Evolutionary conservation across 2,797 vertebrate genomes (phyloP).

Genomic region (Erethizon dorsatum): DNA sequence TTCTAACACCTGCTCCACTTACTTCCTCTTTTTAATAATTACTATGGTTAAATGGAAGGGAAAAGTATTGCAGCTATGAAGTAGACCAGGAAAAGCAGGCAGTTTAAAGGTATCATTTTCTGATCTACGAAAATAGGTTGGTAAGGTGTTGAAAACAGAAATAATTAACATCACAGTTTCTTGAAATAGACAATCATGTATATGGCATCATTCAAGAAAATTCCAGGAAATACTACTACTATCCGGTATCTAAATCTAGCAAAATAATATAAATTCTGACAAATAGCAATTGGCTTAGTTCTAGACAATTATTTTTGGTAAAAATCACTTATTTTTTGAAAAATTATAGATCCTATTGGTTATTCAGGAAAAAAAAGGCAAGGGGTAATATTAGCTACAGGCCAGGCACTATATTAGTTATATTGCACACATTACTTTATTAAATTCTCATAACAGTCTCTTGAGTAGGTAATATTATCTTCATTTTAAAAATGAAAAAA

Average conservation of each 20-base stretch:
- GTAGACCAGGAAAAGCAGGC: background rate
- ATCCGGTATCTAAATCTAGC: background rate
- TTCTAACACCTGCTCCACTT: background rate
- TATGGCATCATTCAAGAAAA: background rate
- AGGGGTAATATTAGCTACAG: background rate
- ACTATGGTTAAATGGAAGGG: background rate
- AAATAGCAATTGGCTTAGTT: background rate
- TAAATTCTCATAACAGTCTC: background rate
- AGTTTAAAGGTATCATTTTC: background rate
- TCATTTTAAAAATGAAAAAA: background rate
- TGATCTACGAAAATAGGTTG: background rate
- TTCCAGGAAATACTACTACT: background rate
- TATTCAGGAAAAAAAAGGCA: background rate
- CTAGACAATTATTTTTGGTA: background rate
- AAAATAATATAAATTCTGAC: slow-evolving; percentile 2
- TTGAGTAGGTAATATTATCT: background rate
- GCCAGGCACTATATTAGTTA: background rate
- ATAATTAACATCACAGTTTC: background rate
- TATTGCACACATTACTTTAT: background rate
- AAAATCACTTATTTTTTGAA: slow-evolving; percentile 41
- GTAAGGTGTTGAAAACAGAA: background rate
- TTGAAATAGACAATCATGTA: background rate
- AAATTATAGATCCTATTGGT: background rate
- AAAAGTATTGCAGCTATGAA: background rate
- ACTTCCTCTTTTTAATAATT: background rate